phyloP scores from a whole-genome alignment of 2,113 vertebrate species.

The Delphinapterus leucas region DNA sequence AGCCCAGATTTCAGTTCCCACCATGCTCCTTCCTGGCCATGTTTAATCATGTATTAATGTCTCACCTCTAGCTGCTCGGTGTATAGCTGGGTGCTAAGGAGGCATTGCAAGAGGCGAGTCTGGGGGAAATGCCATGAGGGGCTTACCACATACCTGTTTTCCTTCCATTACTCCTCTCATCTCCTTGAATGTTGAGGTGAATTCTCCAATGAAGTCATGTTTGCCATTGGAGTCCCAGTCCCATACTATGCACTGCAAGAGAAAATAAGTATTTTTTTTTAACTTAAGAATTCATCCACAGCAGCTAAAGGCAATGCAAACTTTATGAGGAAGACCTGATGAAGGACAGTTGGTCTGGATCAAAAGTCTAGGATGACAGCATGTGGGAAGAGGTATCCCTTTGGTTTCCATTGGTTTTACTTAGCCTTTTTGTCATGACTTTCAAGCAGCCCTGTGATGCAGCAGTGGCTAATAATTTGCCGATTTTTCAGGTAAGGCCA shows the following conservation, averaged over 20 bases:
- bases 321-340: not conserved
- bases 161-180: conserved; percentile 97
- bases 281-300: not conserved
- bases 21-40: not conserved
- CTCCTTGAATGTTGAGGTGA: conserved; percentile 94
- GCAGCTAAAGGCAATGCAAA: not conserved
- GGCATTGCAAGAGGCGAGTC: not conserved
- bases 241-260: conserved; percentile 95
- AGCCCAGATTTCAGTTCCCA: not conserved
- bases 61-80: not conserved
- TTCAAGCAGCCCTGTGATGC: not conserved
- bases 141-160: conserved; percentile 87
- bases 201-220: conserved; percentile 98
- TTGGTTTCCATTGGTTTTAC: not conserved
- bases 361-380: not conserved
- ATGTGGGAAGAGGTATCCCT: too few species aligned
- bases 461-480: not conserved
- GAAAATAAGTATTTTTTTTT: conserved; percentile 31
- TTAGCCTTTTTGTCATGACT: not conserved
- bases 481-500: not conserved
- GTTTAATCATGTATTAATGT: not conserved
- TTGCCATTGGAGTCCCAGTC: conserved; percentile 99
- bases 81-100: not conserved
- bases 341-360: not conserved
- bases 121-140: rapidly evolving